Percentiles rank a stretch among this genome's conserved stretches.
phyloP scores from a whole-genome alignment of 1,140 invertebrate species.

The Neodiprion pinetum region DNA sequence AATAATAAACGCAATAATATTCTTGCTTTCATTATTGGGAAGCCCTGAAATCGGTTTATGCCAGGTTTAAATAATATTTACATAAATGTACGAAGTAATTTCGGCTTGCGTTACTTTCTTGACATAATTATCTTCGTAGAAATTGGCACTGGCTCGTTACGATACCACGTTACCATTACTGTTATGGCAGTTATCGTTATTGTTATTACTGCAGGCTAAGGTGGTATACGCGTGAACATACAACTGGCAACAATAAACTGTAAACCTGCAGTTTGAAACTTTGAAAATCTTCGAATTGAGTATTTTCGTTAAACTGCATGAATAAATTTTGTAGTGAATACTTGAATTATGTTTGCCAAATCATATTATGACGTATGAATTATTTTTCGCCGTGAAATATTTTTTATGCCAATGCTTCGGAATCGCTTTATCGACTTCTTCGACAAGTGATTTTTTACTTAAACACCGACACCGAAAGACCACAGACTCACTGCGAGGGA shows the following conservation, averaged over 20 bases:
- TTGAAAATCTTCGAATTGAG: background rate
- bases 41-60: background rate
- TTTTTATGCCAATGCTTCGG: too few relatives aligned
- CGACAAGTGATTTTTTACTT: too few relatives aligned
- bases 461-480: too few relatives aligned
- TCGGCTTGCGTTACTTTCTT: background rate
- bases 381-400: too few relatives aligned
- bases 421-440: too few relatives aligned
- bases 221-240: background rate
- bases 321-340: too few relatives aligned
- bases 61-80: background rate
- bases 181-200: background rate
- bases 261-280: background rate
- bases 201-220: background rate
- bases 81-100: background rate
- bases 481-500: too few relatives aligned
- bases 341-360: too few relatives aligned
- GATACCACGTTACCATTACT: background rate
- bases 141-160: background rate
- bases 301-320: too few relatives aligned
- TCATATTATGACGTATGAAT: too few relatives aligned
- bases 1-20: background rate
- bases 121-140: background rate
- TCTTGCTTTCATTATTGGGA: background rate
- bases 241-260: too few relatives aligned